Evolutionary conservation across 2,888 invertebrate genomes (phyloP).

Genomic region (Acanthosepion pharaonis): DNA sequence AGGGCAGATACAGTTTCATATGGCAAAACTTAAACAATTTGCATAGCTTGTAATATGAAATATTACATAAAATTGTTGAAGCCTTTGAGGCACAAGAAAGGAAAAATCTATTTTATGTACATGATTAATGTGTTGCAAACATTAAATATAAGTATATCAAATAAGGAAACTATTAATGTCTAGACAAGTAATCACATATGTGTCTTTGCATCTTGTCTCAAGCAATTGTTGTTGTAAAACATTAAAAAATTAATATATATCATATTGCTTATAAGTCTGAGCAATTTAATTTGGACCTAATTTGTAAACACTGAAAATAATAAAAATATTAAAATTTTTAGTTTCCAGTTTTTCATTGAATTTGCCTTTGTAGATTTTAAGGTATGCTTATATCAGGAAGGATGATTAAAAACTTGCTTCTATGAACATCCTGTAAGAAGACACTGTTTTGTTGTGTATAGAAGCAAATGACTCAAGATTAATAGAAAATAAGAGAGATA

Average conservation of each 20-base stretch:
- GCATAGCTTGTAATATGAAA: background rate
- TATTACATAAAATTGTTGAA: constrained; percentile 9
- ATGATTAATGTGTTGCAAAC: background rate
- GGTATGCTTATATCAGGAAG: background rate
- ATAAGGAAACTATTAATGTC: background rate
- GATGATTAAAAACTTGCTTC: background rate
- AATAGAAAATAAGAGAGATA: background rate
- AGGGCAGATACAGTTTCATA: background rate
- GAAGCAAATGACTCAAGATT: background rate
- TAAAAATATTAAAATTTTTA: background rate
- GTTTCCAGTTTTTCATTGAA: background rate
- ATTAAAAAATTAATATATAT: background rate
- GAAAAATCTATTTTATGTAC: background rate
- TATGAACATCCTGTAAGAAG: background rate
- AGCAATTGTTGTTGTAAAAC: background rate
- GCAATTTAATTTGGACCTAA: background rate
- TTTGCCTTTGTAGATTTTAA: background rate
- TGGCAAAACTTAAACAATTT: constrained; percentile 18
- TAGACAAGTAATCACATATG: background rate
- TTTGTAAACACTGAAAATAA: background rate
- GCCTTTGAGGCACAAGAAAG: background rate
- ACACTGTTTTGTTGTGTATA: too few relatives aligned
- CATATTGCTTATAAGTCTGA: background rate
- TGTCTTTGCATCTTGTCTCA: background rate
- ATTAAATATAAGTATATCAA: background rate